These are phyloP conservation scores for Periophthalmodon schlosseri DNA, from an alignment of 2,113 vertebrate species.

Conservation along the genomic window DNA sequence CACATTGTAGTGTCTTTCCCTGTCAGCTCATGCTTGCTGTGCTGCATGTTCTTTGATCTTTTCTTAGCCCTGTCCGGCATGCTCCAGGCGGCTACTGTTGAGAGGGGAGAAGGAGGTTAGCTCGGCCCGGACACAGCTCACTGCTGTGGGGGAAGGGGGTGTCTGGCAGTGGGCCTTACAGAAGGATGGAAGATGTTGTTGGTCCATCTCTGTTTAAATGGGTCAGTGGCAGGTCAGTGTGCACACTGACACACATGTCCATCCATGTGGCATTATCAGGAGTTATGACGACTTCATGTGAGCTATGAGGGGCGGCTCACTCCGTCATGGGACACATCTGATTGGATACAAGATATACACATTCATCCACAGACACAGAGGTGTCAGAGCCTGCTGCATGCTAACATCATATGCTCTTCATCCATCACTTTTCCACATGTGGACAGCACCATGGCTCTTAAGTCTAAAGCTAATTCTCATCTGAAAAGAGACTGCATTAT, in stretches of 20 bases:
- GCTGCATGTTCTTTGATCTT: constrained; percentile 54
- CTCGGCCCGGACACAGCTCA: constrained; percentile 37
- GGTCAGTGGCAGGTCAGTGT: constrained; percentile 56
- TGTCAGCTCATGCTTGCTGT: constrained; percentile 15
- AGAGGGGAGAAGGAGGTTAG: constrained; percentile 52
- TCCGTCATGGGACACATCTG: constrained; percentile 51
- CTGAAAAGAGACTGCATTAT: constrained; percentile 11
- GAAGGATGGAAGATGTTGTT: constrained; percentile 19
- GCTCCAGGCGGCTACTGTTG: constrained; percentile 40
- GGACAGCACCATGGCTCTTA: constrained; percentile 18
- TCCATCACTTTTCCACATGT: constrained; percentile 42
- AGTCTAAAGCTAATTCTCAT: constrained; percentile 31
- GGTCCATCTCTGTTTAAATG: constrained; percentile 42
- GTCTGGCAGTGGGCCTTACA: constrained; percentile 4
- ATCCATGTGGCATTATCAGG: constrained; percentile 39
- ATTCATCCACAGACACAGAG: constrained; percentile 35
- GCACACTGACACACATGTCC: constrained; percentile 16
- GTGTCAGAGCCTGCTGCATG: constrained; percentile 25
- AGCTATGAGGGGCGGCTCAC: constrained; percentile 18
- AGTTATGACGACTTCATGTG: constrained; percentile 33
- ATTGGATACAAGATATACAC: constrained; percentile 49
- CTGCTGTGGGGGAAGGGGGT: constrained; percentile 18
- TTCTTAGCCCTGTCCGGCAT: constrained; percentile 34
- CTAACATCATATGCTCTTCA: constrained; percentile 20
- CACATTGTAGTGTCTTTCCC: constrained; percentile 2